Evolutionary conservation across 2,113 vertebrate species (phyloP).

Genomic region (Chrysemys picta): DNA sequence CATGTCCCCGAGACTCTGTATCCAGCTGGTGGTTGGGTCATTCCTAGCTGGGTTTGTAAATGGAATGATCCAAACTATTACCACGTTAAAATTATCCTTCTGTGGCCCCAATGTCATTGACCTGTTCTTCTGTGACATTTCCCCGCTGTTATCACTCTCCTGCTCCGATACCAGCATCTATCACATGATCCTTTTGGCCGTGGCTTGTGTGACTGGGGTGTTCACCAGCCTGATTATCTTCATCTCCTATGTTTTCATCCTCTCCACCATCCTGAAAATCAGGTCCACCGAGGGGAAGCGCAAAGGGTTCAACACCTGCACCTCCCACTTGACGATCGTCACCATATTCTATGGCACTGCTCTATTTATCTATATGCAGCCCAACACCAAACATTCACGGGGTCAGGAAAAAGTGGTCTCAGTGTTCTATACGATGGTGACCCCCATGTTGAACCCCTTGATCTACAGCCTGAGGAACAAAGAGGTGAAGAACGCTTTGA

Average conservation of each 20-base stretch:
- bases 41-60: background rate
- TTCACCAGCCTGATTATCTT: slow-evolving; percentile 35
- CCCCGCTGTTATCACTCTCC: slow-evolving; percentile 2
- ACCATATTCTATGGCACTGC: slow-evolving; percentile 34
- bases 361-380: slow-evolving; percentile 49
- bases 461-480: slow-evolving; percentile 71
- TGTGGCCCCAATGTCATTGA: background rate
- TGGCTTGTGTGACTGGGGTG: fast-evolving
- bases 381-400: slow-evolving; percentile 17
- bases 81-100: slow-evolving; percentile 12
- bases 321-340: slow-evolving; percentile 54
- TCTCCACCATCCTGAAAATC: slow-evolving; percentile 55
- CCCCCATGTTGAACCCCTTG: slow-evolving; percentile 66
- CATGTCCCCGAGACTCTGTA: background rate
- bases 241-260: slow-evolving; percentile 47
- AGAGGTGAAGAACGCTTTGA: slow-evolving; percentile 61
- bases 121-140: slow-evolving; percentile 54
- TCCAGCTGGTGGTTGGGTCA: background rate
- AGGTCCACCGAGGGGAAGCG: background rate
- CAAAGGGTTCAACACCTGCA: slow-evolving; percentile 65
- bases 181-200: background rate
- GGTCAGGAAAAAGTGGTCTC: slow-evolving; percentile 50
- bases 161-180: slow-evolving; percentile 9
- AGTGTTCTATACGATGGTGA: slow-evolving; percentile 52
- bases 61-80: background rate